These are phyloP conservation scores for Proterorhinus semilunaris DNA, from an alignment of 2,113 vertebrate genomes.

Conservation along the genomic window DNA sequence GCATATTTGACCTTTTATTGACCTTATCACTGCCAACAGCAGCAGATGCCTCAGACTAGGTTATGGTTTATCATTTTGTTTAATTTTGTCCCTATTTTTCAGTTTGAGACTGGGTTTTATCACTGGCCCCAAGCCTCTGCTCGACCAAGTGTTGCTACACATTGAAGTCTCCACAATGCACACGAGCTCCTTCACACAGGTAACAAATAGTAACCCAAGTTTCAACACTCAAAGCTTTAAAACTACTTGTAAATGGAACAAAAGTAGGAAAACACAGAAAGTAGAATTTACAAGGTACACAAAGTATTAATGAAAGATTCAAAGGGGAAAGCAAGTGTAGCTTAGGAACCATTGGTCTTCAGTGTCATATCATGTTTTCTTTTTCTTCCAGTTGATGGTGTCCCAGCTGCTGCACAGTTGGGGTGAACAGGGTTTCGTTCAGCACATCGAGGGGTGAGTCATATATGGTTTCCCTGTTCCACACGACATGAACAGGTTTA, in stretches of 20 bases:
- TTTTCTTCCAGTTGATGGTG: slow-evolving; percentile 81
- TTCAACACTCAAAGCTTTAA: too few relatives aligned
- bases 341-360: too few relatives aligned
- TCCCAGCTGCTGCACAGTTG: slow-evolving; percentile 86
- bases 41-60: neutral
- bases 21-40: neutral
- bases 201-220: slow-evolving; percentile 48
- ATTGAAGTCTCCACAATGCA: slow-evolving; percentile 90
- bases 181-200: slow-evolving; percentile 91
- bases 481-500: neutral
- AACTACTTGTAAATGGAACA: too few relatives aligned
- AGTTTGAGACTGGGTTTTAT: slow-evolving; percentile 92
- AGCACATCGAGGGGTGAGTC: slow-evolving; percentile 81
- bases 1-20: neutral
- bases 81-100: neutral
- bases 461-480: too few relatives aligned
- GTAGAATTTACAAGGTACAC: neutral
- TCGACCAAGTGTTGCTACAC: slow-evolving; percentile 87
- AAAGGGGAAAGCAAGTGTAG: neutral
- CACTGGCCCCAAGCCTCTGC: slow-evolving; percentile 88
- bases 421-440: slow-evolving; percentile 89
- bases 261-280: too few relatives aligned
- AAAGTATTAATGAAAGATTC: too few relatives aligned
- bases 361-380: neutral
- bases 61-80: neutral